phyloP scores from a whole-genome alignment of 1,140 invertebrate genomes.

The Trachymyrmex septentrionalis region DNA sequence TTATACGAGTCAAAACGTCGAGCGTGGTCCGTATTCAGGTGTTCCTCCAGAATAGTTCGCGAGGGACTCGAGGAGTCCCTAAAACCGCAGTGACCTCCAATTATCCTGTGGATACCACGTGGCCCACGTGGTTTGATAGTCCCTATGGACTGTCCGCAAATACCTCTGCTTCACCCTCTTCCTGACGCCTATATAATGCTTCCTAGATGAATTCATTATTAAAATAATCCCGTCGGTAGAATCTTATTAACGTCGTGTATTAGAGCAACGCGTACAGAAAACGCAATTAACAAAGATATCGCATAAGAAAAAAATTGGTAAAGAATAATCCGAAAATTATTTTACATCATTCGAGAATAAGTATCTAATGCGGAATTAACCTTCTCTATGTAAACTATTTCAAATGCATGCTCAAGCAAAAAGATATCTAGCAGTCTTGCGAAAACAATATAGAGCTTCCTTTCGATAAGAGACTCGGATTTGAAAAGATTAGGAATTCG shows the following conservation, averaged over 20 bases:
- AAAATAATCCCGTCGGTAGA: constrained; percentile 71
- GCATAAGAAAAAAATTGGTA: neutral
- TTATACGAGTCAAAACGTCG: constrained; percentile 70
- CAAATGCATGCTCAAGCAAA: neutral
- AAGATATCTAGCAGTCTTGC: neutral
- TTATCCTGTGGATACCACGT: constrained; percentile 80
- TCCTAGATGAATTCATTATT: constrained; percentile 78
- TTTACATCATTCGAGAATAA: neutral
- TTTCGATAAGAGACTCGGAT: neutral
- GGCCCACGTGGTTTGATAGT: constrained; percentile 69
- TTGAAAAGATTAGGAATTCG: neutral
- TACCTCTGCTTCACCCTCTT: constrained; percentile 63
- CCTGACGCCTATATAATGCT: constrained; percentile 60
- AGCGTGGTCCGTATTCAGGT: constrained; percentile 67
- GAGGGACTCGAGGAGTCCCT: constrained; percentile 72
- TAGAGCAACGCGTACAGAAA: constrained; percentile 54
- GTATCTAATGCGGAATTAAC: neutral
- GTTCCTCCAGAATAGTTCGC: constrained; percentile 59
- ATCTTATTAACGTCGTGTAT: constrained; percentile 67
- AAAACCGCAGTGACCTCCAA: constrained; percentile 80
- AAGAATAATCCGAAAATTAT: neutral
- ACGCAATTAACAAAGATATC: constrained; percentile 53
- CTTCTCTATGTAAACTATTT: neutral
- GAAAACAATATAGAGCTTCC: neutral
- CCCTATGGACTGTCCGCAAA: constrained; percentile 77